Conservation (phyloP, 1,140 invertebrate species). For the Caenorhabditis tropicalis region DNA sequence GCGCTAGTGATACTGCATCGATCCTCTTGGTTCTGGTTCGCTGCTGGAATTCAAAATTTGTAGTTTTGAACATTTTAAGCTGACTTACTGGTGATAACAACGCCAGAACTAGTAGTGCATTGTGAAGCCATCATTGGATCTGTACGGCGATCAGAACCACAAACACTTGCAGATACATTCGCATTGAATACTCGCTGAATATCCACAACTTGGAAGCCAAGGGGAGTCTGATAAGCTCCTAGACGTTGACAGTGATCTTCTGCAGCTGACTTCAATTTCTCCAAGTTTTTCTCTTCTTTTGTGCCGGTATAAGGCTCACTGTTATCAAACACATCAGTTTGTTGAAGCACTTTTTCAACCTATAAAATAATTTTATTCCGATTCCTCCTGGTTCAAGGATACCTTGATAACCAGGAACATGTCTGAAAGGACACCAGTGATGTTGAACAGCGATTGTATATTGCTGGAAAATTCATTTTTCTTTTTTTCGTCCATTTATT, state of each 20-base stretch:
- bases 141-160: not conserved
- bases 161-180: not conserved
- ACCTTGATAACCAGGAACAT: slow-evolving; percentile 58
- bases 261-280: slow-evolving; percentile 60
- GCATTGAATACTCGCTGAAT: slow-evolving; percentile 49
- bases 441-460: slow-evolving; percentile 30
- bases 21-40: slow-evolving; percentile 47
- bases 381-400: not conserved
- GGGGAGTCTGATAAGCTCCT: slow-evolving; percentile 86
- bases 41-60: not conserved
- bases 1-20: slow-evolving; percentile 55
- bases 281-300: slow-evolving; percentile 62
- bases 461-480: slow-evolving; percentile 39
- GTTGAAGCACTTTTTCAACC: slow-evolving; percentile 63
- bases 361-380: not conserved
- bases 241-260: slow-evolving; percentile 81
- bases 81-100: not conserved
- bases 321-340: slow-evolving; percentile 61
- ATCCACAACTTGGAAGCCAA: slow-evolving; percentile 86
- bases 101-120: not conserved
- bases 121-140: slow-evolving; percentile 44
- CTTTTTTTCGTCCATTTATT: not conserved
- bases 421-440: slow-evolving; percentile 41
- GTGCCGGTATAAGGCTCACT: slow-evolving; percentile 63
- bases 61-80: not conserved